A percentile compares a stretch with the other conserved stretches of the same genome.
Evolutionary conservation across 2,797 vertebrate genomes (phyloP).

Genomic region (Ibycter americanus): DNA sequence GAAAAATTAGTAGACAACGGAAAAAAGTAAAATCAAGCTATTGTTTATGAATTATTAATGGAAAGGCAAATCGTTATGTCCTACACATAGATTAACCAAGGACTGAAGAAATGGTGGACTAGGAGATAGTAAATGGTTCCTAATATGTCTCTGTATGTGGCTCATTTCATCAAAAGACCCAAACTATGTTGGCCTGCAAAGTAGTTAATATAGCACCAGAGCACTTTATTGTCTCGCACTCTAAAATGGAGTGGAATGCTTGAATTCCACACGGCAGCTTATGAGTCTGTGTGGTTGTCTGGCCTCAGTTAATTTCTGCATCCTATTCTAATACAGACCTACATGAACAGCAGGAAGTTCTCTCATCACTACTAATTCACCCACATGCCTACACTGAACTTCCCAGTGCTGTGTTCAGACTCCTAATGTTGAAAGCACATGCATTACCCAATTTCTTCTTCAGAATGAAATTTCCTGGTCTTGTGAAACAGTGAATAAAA

Average conservation of each 20-base stretch:
- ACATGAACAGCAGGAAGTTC: not conserved
- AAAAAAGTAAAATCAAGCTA: not conserved
- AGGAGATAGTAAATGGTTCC: not conserved
- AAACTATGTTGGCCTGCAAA: not conserved
- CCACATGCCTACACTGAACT: not conserved
- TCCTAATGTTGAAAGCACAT: not conserved
- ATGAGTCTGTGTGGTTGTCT: not conserved
- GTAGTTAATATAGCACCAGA: not conserved
- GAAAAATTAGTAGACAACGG: not conserved
- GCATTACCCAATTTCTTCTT: not conserved
- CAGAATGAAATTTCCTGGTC: not conserved
- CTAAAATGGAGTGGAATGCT: not conserved
- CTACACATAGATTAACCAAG: not conserved
- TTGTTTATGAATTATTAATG: not conserved
- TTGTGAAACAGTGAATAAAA: not conserved
- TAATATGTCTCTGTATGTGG: not conserved
- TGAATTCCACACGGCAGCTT: not conserved
- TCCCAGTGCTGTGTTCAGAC: not conserved
- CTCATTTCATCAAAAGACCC: not conserved
- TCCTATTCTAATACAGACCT: not conserved
- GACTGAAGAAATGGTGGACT: not conserved
- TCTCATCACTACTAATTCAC: not conserved
- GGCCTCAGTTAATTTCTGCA: not conserved
- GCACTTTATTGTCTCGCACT: not conserved
- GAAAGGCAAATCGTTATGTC: not conserved